Conservation (phyloP, 2,888 invertebrate genomes). For the Julus scandinavius region DNA sequence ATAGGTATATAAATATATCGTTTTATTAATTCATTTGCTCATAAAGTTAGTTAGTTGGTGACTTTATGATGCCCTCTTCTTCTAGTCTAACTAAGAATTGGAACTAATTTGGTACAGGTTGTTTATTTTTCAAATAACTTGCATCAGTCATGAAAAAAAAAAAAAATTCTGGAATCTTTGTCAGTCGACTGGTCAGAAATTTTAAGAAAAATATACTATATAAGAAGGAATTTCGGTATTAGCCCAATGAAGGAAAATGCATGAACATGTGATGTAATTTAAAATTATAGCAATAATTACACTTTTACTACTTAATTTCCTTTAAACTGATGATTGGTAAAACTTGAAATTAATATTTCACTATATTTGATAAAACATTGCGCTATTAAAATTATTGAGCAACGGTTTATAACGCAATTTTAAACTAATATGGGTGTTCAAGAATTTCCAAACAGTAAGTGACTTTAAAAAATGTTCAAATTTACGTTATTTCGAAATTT, state of each 20-base stretch:
- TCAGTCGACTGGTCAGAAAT: too few species aligned
- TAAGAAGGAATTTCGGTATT: background rate
- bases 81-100: background rate
- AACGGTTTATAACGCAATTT: too few species aligned
- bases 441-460: too few species aligned
- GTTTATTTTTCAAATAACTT: too few species aligned
- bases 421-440: too few species aligned
- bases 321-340: too few species aligned
- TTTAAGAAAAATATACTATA: background rate
- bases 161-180: background rate
- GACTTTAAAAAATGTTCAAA: too few species aligned
- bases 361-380: too few species aligned
- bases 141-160: background rate
- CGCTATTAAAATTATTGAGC: too few species aligned
- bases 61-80: background rate
- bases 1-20: slow-evolving; percentile 16
- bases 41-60: slow-evolving; percentile 14
- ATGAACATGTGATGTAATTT: background rate
- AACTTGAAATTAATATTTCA: too few species aligned
- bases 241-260: background rate
- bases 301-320: background rate
- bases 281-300: slow-evolving; percentile 12
- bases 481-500: too few species aligned
- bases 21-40: slow-evolving; percentile 5
- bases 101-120: background rate